Conservation (phyloP, 2,797 vertebrate species). For the Centropyge bicolor region DNA sequence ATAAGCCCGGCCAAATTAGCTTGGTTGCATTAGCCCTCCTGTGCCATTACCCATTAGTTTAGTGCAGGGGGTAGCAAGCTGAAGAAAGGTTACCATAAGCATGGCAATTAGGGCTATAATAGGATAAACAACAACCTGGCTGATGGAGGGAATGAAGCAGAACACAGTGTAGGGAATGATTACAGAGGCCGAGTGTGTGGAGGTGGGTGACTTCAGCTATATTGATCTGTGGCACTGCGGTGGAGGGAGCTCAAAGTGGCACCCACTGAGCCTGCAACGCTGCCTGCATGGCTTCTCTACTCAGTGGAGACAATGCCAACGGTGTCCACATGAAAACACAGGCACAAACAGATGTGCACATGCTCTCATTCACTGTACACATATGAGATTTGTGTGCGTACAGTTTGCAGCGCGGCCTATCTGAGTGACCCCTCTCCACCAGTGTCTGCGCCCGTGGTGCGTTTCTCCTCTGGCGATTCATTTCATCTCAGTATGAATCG, state of each 20-base stretch:
- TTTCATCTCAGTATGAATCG: conserved; percentile 64
- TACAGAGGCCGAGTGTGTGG: conserved; percentile 63
- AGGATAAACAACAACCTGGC: conserved; percentile 84
- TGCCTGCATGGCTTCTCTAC: conserved; percentile 46
- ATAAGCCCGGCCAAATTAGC: conserved; percentile 76
- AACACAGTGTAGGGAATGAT: conserved; percentile 75
- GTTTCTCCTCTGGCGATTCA: conserved; percentile 71
- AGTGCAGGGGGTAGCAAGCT: conserved; percentile 69
- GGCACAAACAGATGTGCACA: conserved; percentile 46
- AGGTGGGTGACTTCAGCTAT: conserved; percentile 74
- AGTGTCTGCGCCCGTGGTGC: conserved; percentile 47
- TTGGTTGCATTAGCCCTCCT: conserved; percentile 73
- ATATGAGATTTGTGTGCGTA: conserved; percentile 11
- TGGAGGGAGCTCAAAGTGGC: conserved; percentile 68
- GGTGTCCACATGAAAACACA: conserved; percentile 42
- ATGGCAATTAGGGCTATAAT: conserved; percentile 84
- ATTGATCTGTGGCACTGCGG: conserved; percentile 73
- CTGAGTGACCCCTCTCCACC: conserved; percentile 46
- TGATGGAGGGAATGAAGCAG: conserved; percentile 74
- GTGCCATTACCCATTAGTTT: conserved; percentile 79
- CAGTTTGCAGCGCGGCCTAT: not conserved
- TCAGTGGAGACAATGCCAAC: conserved; percentile 56
- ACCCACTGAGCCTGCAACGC: conserved; percentile 59
- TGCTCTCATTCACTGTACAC: conserved; percentile 6
- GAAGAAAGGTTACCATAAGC: conserved; percentile 82